These are phyloP conservation scores for Hypomecis atomaria DNA, from an alignment of 2,888 invertebrate species.

Conservation along the genomic window DNA sequence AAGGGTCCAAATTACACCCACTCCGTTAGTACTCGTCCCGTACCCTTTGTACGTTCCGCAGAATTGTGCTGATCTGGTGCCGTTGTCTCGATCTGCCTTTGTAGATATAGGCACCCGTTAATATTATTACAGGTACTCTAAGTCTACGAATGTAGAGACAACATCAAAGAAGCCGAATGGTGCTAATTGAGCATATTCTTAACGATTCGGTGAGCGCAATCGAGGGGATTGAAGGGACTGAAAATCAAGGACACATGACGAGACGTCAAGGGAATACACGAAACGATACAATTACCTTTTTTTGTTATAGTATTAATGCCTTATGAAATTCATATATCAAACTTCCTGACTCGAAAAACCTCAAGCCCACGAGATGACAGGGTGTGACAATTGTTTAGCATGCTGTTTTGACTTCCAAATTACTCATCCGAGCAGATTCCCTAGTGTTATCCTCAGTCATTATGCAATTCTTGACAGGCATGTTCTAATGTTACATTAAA, in stretches of 20 bases:
- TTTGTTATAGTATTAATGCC: no score
- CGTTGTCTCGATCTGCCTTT: slow-evolving; percentile 53
- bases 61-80: slow-evolving; percentile 59
- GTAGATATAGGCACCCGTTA: slow-evolving; percentile 39
- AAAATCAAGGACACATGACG: neutral
- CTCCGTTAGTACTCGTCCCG: slow-evolving; percentile 53
- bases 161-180: slow-evolving; percentile 28
- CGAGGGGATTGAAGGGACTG: neutral
- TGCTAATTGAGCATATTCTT: slow-evolving; percentile 10
- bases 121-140: slow-evolving; percentile 38
- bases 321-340: no score
- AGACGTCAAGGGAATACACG: neutral
- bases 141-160: slow-evolving; percentile 11
- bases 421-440: no score
- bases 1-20: slow-evolving; percentile 66
- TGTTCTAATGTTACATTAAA: no score
- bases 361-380: no score
- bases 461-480: no score
- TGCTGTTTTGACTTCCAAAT: no score
- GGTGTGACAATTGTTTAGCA: no score
- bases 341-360: no score
- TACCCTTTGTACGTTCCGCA: slow-evolving; percentile 55
- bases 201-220: slow-evolving; percentile 1
- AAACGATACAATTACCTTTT: no score
- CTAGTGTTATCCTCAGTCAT: no score